phyloP scores from a whole-genome alignment of 2,113 vertebrate species.

The Addax nasomaculatus region DNA sequence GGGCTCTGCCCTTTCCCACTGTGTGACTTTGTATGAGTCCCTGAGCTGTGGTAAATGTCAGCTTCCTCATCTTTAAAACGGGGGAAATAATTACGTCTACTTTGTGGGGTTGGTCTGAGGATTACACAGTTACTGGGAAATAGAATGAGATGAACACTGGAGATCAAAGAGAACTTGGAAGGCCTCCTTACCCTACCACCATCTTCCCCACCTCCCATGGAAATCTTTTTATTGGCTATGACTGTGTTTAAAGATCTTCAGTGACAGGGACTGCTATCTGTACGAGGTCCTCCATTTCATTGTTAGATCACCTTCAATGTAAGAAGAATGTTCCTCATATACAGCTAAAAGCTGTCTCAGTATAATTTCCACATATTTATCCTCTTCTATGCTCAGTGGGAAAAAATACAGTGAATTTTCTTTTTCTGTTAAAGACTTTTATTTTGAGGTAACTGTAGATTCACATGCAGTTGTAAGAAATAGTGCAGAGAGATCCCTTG shows the following conservation, averaged over 20 bases:
- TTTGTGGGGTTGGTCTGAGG: neutral
- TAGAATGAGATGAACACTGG: neutral
- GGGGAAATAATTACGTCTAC: neutral
- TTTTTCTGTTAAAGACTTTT: neutral
- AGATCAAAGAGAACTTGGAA: neutral
- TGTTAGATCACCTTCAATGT: neutral
- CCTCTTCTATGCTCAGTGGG: neutral
- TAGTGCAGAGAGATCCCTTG: neutral
- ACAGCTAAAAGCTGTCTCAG: neutral
- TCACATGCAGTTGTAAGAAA: neutral
- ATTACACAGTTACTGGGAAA: neutral
- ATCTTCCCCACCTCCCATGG: rapidly evolving
- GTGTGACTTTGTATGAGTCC: neutral
- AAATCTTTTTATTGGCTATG: neutral
- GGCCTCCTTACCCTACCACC: neutral
- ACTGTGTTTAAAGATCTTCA: neutral
- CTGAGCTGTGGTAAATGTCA: neutral
- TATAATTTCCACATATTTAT: neutral
- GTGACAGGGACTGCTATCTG: neutral
- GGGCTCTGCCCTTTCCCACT: neutral
- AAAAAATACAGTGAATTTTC: neutral
- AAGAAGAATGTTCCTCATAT: neutral
- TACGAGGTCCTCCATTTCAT: neutral
- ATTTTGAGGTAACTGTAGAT: neutral
- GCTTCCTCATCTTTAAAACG: neutral